Evolutionary conservation across 1,140 invertebrate species (phyloP), one percentile per base, ranked within the genome.

Genomic region (Caerostris darwini): DNA sequence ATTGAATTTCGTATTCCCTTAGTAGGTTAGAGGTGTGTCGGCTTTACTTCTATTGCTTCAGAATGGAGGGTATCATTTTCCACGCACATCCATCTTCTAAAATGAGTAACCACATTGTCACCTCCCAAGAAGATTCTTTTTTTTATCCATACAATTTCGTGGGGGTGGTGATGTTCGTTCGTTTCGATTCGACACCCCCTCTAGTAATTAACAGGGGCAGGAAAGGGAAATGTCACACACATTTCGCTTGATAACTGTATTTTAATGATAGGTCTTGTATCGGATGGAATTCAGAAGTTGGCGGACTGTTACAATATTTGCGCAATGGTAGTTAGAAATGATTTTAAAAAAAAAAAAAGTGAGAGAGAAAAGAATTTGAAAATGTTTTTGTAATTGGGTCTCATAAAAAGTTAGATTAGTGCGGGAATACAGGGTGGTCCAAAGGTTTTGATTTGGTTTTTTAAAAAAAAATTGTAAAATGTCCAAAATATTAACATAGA

Each of bases 41-140:
- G 34, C 34, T 34, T 34, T 34, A 34, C 34, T 34, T 34, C 17
- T 64, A 64, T 64, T 64, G 61, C 61, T 64, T 64, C 71, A 77
- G n/a, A 77, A 19, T 19, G 19, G 71, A 77, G 71, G 71, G 71
- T 77, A 77, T 77, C 71, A 50, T 77, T 77, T 77, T 34, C 34
- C 19, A 34, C 12, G 10, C 10, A 53, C 71, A 34, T 77, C 71
- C 71, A 77, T 53, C 71, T 77, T 50, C 19, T 6, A 19, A 77
- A 64, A 64, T 64, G 61, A 17, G 17, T 10, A 17, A 10, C 61
- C 61, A 64, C 61, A 64, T 17, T 64, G 61, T 17, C 61, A 64
- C 12, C 12, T 12, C 61, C 12, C 61, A 17, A 17, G 12, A 12
- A 64, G 17, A 5, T 64, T 64, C 12, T 64, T 61, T 59, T 61